A percentile compares a stretch with the other conserved stretches of the same genome.
Conservation (phyloP, 2,888 invertebrate species). For the Agriopis leucophaearia region DNA sequence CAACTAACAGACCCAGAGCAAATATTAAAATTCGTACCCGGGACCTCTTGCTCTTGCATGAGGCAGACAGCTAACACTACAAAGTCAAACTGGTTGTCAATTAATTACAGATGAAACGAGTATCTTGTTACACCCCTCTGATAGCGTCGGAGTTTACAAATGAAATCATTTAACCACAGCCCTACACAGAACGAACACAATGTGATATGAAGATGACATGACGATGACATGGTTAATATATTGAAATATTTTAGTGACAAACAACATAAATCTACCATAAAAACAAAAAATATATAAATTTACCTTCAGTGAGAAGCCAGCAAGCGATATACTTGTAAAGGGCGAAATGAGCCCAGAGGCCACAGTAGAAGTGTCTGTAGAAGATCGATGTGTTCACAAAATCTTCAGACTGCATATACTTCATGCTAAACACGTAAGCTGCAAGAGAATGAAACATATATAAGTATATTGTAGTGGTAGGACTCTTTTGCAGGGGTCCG, state of each 20-base stretch:
- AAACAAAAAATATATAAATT: conserved; percentile 22
- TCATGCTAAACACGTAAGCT: conserved; percentile 89
- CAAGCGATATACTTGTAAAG: conserved; percentile 97
- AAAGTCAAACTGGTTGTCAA: too few species aligned
- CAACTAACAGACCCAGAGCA: too few species aligned
- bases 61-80: too few species aligned
- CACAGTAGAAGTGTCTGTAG: conserved; percentile 89
- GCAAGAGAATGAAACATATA: conserved; percentile 50
- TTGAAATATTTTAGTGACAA: background rate
- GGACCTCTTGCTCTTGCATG: too few species aligned
- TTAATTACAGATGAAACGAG: too few species aligned
- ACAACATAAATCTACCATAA: too few species aligned
- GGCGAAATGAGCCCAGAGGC: conserved; percentile 94
- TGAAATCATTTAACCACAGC: background rate
- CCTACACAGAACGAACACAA: background rate
- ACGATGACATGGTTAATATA: background rate
- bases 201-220: background rate
- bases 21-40: too few species aligned
- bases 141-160: background rate
- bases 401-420: conserved; percentile 89
- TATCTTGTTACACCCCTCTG: too few species aligned
- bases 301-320: conserved; percentile 96
- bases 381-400: conserved; percentile 85
- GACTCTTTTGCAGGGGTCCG: too few species aligned
- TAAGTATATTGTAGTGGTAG: too few species aligned